Base-by-base conservation (phyloP, 1,140 invertebrate species). In the Drosophila takahashii region DNA sequence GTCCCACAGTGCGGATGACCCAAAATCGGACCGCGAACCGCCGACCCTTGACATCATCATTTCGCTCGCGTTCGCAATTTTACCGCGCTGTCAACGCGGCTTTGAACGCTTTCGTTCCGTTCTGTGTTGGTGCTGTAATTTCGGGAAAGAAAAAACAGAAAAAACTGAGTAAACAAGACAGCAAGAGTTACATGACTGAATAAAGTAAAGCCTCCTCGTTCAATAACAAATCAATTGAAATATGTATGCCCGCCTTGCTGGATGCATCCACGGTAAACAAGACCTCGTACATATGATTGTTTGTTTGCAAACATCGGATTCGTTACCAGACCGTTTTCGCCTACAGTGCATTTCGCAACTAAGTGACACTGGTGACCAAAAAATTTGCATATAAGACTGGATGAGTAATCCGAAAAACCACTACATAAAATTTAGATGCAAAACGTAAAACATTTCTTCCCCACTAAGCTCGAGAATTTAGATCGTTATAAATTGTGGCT, bases 1-100 rank as follows among this genome's bases (percentile, higher is more conserved):
- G 87, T 87, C 84, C 77, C 77, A 72, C 79, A 78, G 87, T 77
- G 72, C 77, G 87, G 89, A 90, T 77, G 67, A 64, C 45, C 44
- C 77, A 79, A 65, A 47, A 56, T 39, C 73, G 53, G 53, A 37
- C 27, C 64, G 44, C 52, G 44, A 29, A 39, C 18, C 45, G 58
- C 60, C 64, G 64, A 66, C 48, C 36, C 45, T 52, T 32, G 47
- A 45, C 27, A 34, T 37, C 13, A 8, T 32, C 29, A 4, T 45
- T 65, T 67, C 32, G 62, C 39, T 64, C 44, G 62, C 58, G 22
- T 32, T 16, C 62, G 47, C 45, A 45, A 42, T 15, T 67, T 67
- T 50, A 36, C 44, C 64, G 64, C 59, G 59, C 59, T 45, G 29
- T 45, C 26, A 13, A 3, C 26, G 27, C 39, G 13, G 16, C 18